Base-by-base conservation (phyloP, 2,888 invertebrate genomes). In the Lordiphosa fenestrarum region DNA sequence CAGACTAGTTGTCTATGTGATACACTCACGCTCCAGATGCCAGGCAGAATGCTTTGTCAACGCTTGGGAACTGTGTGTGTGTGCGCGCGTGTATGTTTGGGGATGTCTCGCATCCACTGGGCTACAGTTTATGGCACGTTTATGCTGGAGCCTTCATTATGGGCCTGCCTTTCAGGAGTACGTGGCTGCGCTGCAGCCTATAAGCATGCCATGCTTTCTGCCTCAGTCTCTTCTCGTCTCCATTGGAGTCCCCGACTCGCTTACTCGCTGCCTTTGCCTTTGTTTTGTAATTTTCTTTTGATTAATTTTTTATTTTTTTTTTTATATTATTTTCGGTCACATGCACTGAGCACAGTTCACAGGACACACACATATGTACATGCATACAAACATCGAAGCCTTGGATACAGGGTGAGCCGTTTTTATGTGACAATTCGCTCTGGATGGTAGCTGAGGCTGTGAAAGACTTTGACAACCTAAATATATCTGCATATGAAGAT, bases 1-100 rank as follows among this genome's bases (percentile, higher is more conserved):
- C 37, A 49, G 48, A 49, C 44, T 44, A n/a, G 49, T 66, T 59
- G 41, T 55, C 55, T 60, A 62, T 63, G 57, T 70, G 62, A 75
- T 75, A 70, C 75, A 64, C 66, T 65, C 66, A 53, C 53, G 77
- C 83, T 80, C 77, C 66, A 77, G 56, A 80, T 77, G 76, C 56
- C 62, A 49, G 42, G 63, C 68, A 66, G 54, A 81, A 61, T 53
- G 83, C 76, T 70, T 77, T 77, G 77, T 82, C 80, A 82, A 64
- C 68, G 61, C 55, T 69, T 63, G 44, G 60, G 53, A 41, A 57
- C 65, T 49, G 52, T 37, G n/a, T 37, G 15, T 13, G 47, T 50
- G 12, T 19, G 47, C 13, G 4, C 39, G 13, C 39, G 38, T 25
- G 7, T 35, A 37, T 23, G 19, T 38, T 36, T 37, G 37, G 19